Conservation (phyloP, 2,113 vertebrate genomes). For the Anseranas semipalmata region DNA sequence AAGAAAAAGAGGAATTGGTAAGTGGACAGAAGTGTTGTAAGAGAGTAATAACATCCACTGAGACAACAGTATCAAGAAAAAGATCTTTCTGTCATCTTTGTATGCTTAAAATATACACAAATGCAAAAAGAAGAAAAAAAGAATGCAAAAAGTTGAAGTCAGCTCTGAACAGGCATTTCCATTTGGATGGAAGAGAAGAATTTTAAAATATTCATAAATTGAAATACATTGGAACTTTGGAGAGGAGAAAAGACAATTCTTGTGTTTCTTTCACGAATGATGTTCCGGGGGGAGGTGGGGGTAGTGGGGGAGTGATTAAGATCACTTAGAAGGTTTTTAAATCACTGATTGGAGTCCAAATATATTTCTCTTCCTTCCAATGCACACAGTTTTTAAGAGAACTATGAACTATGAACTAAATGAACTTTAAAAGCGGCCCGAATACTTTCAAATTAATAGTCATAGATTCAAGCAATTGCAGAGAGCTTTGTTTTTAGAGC, state of each 20-base stretch:
- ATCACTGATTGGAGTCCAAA: background rate
- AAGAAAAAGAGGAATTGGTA: background rate
- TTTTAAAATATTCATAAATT: background rate
- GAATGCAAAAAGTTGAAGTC: background rate
- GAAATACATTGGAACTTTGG: background rate
- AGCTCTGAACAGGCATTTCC: background rate
- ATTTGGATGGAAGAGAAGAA: background rate
- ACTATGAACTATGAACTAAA: background rate
- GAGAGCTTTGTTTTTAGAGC: background rate
- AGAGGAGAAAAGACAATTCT: background rate
- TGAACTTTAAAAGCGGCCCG: background rate
- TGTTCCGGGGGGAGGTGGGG: too few relatives aligned
- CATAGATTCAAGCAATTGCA: background rate
- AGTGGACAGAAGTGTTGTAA: background rate
- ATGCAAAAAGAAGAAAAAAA: background rate
- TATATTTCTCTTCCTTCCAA: background rate
- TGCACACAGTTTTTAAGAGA: background rate
- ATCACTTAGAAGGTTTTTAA: background rate
- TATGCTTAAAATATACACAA: background rate
- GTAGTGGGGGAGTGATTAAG: too few relatives aligned
- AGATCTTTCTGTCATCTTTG: background rate
- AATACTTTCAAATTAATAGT: too few relatives aligned
- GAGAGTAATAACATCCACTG: background rate
- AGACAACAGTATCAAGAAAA: background rate
- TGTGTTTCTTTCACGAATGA: background rate